Base-by-base conservation (phyloP, 2,797 vertebrate species). In the Serranus cabrilla region DNA sequence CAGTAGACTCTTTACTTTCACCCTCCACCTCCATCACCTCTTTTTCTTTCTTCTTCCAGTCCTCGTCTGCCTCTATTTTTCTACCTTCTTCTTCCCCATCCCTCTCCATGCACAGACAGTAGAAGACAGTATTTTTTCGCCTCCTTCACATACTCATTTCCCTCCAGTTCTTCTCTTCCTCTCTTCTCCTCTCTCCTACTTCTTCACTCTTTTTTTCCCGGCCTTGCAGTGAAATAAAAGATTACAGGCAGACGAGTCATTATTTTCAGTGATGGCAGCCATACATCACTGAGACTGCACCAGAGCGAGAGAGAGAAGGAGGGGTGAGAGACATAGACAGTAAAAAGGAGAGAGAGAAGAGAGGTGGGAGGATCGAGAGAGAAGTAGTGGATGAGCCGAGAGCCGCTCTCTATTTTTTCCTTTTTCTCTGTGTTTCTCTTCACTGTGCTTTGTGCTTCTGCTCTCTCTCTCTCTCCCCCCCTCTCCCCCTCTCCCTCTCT, bases 211-310 rank as follows among this genome's bases (percentile, higher is more conserved):
- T 25, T 70, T 34, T 50, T 37, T 54, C 74, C 72, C 21, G 55
- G 87, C 80, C 79, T 84, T 76, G 85, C 87, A 81, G 85, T 89
- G 85, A 87, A 92, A 90, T 90, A 91, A 91, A 90, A 88, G 91
- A 92, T 91, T 91, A 88, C 66, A 6, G 74, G 82, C 74, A 87
- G 90, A 90, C 87, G 43, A 90, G 90, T 87, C 90, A 91, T 92
- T 92, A 92, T 92, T 90, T 90, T 80, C 76, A 20, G 83, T 89
- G 91, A 92, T 92, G 87, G 91, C 85, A 86, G 86, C 81, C 82
- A 91, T 92, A 90, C 83, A 92, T 92, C 91, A 92, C 84, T 40
- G 70, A 65, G 83, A 61, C 85, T 85, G 84, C 82, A 71, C 54
- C 50, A 25, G 70, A 56, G 55, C 56, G 70, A 37, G 61, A 13